Evolutionary conservation across 1,140 invertebrate genomes (phyloP), one percentile per base, ranked within the genome.

Genomic region (Triops cancriformis): DNA sequence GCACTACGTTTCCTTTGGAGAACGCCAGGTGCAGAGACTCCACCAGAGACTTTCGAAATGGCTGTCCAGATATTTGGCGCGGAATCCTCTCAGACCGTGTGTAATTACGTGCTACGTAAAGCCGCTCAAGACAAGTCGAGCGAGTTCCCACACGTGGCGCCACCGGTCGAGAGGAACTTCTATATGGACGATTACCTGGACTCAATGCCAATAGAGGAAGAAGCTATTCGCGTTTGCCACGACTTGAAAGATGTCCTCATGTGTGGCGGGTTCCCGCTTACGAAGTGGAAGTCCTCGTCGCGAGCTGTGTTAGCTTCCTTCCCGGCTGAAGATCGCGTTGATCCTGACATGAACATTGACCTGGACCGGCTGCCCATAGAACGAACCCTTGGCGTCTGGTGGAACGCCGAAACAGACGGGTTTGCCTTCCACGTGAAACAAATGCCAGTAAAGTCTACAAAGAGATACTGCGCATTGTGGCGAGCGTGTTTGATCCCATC

Each of bases 401-500:
- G n/a, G 37, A 72, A 80, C 14, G 77, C 79, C 7, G 43, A 43
- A n/a, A 75, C 37, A 64, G 77, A 75, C 26, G 27, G 28, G 5
- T 78, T 76, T 26, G 37, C 77, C 12, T 78, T 73, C 72, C 31
- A 26, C 73, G 18, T 76, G 11, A 75, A 73, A 6, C 72, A 14
- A 6, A 76, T 28, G 26, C 41, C 14, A 18, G 12, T 26, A 6
- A 42, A 27, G 26, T 14, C 76, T 11, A 80, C 79, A 26, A 81
- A 81, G 73, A 26, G 26, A 77, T 84, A 11, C 51, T 83, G n/a
- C 82, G 83, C 0, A 80, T 83, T 11, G 79, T 84, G 14, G 80
- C 83, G 3, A 81, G 79, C 76, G 42, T 85, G 7, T 87, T 84
- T 79, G 86, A 87, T 80, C 86, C 86, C 14, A 78, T 86, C 11